A percentile compares a stretch with the other conserved stretches of the same genome.
Evolutionary conservation across 2,113 vertebrate genomes (phyloP).

Genomic region (Parus major): DNA sequence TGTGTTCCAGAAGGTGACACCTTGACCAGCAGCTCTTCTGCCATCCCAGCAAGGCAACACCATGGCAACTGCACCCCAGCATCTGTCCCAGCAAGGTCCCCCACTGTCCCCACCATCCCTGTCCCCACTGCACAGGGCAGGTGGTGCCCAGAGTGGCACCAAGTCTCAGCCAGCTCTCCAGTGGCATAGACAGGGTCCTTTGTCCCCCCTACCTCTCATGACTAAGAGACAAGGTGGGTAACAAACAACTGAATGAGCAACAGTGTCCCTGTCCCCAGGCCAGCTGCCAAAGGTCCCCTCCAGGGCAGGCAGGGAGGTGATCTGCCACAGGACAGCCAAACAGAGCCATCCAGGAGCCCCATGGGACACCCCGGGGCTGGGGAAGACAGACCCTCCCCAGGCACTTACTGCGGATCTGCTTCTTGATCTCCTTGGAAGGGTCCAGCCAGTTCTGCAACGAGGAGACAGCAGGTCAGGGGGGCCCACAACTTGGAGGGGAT

Average conservation of each 20-base stretch:
- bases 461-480: conserved; percentile 42
- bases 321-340: not conserved
- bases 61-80: not conserved
- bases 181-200: not conserved
- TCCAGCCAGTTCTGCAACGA: conserved; percentile 91
- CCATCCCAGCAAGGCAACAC: not conserved
- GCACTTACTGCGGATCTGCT: conserved; percentile 97
- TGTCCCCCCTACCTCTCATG: accelerated
- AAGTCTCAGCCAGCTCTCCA: not conserved
- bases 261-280: not conserved
- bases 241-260: not conserved
- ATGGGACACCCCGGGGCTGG: not conserved
- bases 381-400: not conserved
- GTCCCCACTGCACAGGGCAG: not conserved
- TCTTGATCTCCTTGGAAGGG: conserved; percentile 98
- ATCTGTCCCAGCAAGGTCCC: not conserved
- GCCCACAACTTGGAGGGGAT: not conserved
- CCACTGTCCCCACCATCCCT: too few relatives aligned
- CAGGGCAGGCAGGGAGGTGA: not conserved
- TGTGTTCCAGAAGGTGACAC: not conserved
- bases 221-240: not conserved
- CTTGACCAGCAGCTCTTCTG: not conserved
- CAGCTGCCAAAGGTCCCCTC: not conserved
- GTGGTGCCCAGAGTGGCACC: not conserved
- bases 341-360: not conserved